Evolutionary conservation across 2,797 vertebrate genomes (phyloP).

Genomic region (Lagodon rhomboides): DNA sequence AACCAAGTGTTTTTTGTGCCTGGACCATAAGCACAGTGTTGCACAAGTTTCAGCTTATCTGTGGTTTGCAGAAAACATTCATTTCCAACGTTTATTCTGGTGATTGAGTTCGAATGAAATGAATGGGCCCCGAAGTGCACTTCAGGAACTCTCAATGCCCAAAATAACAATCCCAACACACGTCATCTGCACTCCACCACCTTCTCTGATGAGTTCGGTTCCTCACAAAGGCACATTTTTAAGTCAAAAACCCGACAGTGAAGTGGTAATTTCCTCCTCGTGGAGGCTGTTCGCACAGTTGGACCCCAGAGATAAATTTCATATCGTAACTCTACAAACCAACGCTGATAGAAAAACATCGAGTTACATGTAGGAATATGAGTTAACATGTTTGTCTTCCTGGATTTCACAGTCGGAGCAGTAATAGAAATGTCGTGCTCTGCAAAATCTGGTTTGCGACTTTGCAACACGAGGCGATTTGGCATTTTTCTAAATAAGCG

Average conservation of each 20-base stretch:
- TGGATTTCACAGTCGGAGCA: constrained; percentile 32
- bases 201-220: background rate
- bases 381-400: constrained; percentile 19
- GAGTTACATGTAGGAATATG: constrained; percentile 4
- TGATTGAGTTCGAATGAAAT: too few relatives aligned
- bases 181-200: too few relatives aligned
- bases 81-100: too few relatives aligned
- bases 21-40: too few relatives aligned
- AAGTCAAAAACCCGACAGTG: background rate
- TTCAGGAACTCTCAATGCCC: background rate
- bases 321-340: background rate
- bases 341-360: constrained; percentile 16
- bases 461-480: constrained; percentile 52
- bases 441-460: constrained; percentile 50
- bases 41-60: too few relatives aligned
- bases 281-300: background rate
- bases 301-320: background rate
- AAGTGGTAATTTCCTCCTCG: background rate
- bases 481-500: constrained; percentile 55
- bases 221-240: too few relatives aligned
- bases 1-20: too few relatives aligned
- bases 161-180: background rate
- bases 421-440: constrained; percentile 30
- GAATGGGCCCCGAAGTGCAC: too few relatives aligned
- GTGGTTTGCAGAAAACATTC: too few relatives aligned